Base-by-base conservation (phyloP, 2,113 vertebrate species). In the Ailuropoda melanoleuca region DNA sequence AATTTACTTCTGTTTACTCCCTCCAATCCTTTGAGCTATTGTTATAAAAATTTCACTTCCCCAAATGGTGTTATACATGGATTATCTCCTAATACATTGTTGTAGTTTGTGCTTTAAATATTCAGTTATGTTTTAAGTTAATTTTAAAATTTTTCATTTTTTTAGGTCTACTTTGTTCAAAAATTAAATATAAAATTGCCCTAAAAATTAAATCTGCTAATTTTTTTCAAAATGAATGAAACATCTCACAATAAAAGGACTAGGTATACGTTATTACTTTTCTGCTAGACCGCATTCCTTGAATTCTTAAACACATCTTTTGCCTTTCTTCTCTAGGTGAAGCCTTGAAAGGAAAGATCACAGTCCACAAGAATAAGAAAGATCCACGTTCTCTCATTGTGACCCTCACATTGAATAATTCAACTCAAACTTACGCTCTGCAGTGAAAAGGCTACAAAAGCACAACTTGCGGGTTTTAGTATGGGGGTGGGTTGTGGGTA, bases 381-480 rank as follows among this genome's bases (percentile, higher is more conserved):
- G 99, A 99, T 97, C 99, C 99, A 0, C 99, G 99, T 2, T 99
- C 99, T 0, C 99, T 99, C 92, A 97, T 99, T 8, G 98, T 99
- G 97, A 99, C 98, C 10, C 98, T 99, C 37, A 98, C 97, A 1
- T 82, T 99, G 86, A 98, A 98, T 85, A 99, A 99, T 83, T 94
- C 81, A 0, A 99, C 99, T 95, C 99, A 99, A 92, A 99, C 98
- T 4, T 99, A 99, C 64, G 98, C 98, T 95, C 98, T 99, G 7
- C 99, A 99, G 96, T 99, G 97, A 99, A 80, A 58, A 88, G 64
- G 17, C n/a, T 34, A 56, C 6, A 17, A 68, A 62, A 84, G 82
- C 72, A 46, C 91, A 92, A 19, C 58, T 26, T 48, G 53, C 29
- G 1, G 12, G 48, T 80, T 78, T 64, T 84, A 46, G 15, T 31